Evolutionary conservation across 2,113 vertebrate species (phyloP).

Genomic region (Pteropus alecto): DNA sequence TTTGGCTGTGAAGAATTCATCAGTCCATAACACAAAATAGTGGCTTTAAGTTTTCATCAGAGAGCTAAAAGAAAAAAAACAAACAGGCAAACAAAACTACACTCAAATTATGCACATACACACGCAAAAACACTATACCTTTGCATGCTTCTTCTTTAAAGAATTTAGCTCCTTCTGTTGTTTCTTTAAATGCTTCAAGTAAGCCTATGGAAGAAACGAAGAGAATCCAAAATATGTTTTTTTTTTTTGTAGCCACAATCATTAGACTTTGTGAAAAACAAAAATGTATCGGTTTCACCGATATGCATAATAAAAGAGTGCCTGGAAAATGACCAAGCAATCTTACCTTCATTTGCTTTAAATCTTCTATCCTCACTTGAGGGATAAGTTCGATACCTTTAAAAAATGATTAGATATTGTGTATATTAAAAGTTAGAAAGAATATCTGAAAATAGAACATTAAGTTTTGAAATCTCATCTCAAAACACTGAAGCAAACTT

Average conservation of each 20-base stretch:
- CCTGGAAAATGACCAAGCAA: conserved; percentile 12
- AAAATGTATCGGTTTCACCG: background rate
- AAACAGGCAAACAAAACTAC: background rate
- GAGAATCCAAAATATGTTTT: conserved; percentile 51
- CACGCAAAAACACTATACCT: conserved; percentile 83
- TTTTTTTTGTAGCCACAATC: conserved; percentile 17
- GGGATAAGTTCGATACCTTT: conserved; percentile 92
- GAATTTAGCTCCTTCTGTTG: conserved; percentile 96
- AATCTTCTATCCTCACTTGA: conserved; percentile 96
- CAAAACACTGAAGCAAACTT: background rate
- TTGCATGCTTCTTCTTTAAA: conserved; percentile 97
- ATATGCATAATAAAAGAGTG: background rate
- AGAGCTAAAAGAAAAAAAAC: background rate
- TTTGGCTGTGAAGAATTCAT: background rate
- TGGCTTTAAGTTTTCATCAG: background rate
- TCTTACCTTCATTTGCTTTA: conserved; percentile 98
- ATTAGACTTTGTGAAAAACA: background rate
- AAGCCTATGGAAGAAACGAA: conserved; percentile 85
- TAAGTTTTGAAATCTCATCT: background rate
- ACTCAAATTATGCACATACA: background rate
- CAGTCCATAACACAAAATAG: background rate
- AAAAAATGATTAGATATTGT: conserved; percentile 15
- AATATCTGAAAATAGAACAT: background rate
- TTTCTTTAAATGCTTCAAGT: conserved; percentile 96
- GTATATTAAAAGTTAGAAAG: background rate